Evolutionary conservation across 1,140 invertebrate species (phyloP), one percentile per base, ranked within the genome.

Genomic region (Drosophila sechellia): DNA sequence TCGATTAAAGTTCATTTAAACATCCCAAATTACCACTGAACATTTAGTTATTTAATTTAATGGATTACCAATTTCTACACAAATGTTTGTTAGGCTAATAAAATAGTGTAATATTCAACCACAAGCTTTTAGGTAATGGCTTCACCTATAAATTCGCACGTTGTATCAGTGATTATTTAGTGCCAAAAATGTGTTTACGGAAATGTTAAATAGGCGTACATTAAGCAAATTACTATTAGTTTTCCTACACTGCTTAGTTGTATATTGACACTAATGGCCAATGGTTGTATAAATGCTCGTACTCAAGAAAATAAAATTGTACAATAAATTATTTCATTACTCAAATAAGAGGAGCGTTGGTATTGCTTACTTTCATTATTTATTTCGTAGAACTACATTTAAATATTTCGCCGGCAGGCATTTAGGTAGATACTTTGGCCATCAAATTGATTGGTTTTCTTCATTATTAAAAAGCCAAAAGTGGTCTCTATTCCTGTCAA

Each of bases 391-490:
- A 8, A 5, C 13, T 2, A 13, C 12, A 27, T 31, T 42, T n/a
- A 20, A 46, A 58, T 48, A 22, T 12, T 34, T 17, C 15, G 15
- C 27, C 49, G 17, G 0, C 15, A 52, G 15, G 17, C 49, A 27
- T 40, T 64, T 15, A 50, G 45, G 60, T 35, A 45, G 37, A 11
- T 48, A 35, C 17, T 63, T 68, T 45, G 35, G 2, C 31, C 37
- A 65, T 68, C 49, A 68, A 68, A 43, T 65, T 65, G 64, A 68
- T 65, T 52, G 64, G 59, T 52, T 68, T 65, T 35, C 27, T 49
- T 25, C 39, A 43, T 60, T 40, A 68, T 68, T 68, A 43, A 68
- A 45, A 68, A 35, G 45, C 27, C 45, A 22, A 66, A 63, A 50
- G 20, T 35, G 59, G 45, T 66, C 46, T 50, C 43, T 12, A 37